phyloP scores from a whole-genome alignment of 2,888 invertebrate genomes.

The Bursaphelenchus okinawaensis region DNA sequence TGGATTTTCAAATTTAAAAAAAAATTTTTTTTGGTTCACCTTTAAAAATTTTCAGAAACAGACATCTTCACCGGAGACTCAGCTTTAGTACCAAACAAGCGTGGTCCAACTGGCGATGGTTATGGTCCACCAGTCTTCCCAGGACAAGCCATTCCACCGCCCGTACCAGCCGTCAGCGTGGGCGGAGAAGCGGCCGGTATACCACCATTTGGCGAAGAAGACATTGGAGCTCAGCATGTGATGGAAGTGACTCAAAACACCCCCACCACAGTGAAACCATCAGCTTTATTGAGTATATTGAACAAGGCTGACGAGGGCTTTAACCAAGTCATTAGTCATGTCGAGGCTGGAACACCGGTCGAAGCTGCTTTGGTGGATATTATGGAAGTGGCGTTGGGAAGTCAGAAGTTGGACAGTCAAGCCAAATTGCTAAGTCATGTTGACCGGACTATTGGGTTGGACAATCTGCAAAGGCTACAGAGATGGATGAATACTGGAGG shows the following conservation, averaged over 20 bases:
- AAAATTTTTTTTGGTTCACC: too few relatives aligned
- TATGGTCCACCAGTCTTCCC: constrained; percentile 52
- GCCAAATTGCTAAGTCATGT: constrained; percentile 55
- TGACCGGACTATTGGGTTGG: constrained; percentile 54
- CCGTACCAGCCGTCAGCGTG: constrained; percentile 31
- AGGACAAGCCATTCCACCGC: constrained; percentile 46
- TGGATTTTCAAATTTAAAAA: too few relatives aligned
- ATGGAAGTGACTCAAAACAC: constrained; percentile 40
- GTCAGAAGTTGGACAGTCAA: constrained; percentile 52
- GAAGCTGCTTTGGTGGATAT: constrained; percentile 55
- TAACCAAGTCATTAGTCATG: constrained; percentile 55
- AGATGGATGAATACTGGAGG: constrained; percentile 57
- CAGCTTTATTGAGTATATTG: constrained; percentile 50
- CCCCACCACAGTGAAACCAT: constrained; percentile 47
- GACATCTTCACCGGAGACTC: constrained; percentile 55
- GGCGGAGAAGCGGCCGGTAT: constrained; percentile 53
- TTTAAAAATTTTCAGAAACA: constrained; percentile 30
- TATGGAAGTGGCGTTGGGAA: constrained; percentile 54
- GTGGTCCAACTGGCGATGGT: constrained; percentile 55
- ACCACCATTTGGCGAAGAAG: constrained; percentile 23
- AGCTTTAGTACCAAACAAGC: constrained; percentile 43
- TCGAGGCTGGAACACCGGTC: constrained; percentile 54
- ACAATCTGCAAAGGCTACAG: constrained; percentile 55
- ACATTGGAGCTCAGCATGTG: neutral
- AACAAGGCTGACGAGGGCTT: constrained; percentile 53